phyloP scores from a whole-genome alignment of 2,888 invertebrate genomes.

The Ashinkailepas kermadecensis region DNA sequence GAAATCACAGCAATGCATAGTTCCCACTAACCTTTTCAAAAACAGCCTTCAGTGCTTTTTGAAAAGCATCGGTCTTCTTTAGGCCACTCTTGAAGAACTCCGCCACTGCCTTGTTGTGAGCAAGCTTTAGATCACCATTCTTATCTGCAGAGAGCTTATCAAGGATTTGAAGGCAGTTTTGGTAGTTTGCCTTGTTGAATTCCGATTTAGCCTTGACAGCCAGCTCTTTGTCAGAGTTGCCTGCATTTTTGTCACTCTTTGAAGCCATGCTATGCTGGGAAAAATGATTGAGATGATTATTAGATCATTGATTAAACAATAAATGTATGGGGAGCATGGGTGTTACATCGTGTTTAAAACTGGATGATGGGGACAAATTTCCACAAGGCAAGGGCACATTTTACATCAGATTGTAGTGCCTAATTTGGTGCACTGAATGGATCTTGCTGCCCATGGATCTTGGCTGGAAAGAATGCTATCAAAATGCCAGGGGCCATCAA shows the following conservation, averaged over 20 bases:
- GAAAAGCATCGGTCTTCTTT: conserved; percentile 63
- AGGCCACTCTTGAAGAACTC: conserved; percentile 69
- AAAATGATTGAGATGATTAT: too few species aligned
- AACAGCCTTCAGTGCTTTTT: conserved; percentile 57
- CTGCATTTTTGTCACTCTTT: neutral
- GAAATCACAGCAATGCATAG: too few species aligned
- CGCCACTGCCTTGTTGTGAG: conserved; percentile 74
- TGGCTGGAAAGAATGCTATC: too few species aligned
- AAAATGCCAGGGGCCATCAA: too few species aligned
- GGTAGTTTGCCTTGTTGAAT: conserved; percentile 57
- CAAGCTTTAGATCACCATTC: conserved; percentile 40
- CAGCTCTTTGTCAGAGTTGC: conserved; percentile 52
- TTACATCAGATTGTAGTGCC: too few species aligned
- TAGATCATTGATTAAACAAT: too few species aligned
- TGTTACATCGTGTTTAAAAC: too few species aligned
- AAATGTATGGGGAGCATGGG: too few species aligned
- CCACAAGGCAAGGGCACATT: too few species aligned
- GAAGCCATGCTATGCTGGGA: neutral
- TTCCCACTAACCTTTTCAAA: conserved; percentile 44
- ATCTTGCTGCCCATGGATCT: too few species aligned
- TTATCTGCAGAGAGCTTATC: conserved; percentile 52
- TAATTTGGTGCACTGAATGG: too few species aligned
- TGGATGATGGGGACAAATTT: too few species aligned
- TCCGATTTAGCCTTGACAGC: conserved; percentile 54
- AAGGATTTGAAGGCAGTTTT: conserved; percentile 53